Evolutionary conservation across 2,797 vertebrate genomes (phyloP), one percentile per base, ranked within the genome.

Genomic region (Margarornis squamiger): DNA sequence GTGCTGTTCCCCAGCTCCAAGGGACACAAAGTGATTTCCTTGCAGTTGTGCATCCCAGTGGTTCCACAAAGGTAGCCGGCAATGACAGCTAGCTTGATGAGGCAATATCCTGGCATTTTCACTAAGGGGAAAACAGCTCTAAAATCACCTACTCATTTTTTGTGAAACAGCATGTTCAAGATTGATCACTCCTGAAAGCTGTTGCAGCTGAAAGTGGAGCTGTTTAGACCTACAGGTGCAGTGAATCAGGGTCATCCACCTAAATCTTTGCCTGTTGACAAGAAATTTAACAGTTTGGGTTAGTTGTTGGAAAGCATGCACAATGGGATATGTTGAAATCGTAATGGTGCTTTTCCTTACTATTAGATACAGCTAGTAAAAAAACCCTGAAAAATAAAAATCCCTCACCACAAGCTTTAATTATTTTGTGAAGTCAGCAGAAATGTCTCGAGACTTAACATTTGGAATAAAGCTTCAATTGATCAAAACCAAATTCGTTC

Each of bases 111-210:
- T 91, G 80, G 32, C 38, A 29, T 89, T 89, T 70, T 85, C 71
- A 52, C 86, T 12, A 12, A 21, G 77, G 86, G 79, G 74, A 84
- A 86, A 88, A 45, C 46, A 79, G 80, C 67, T 86, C 93, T 78
- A 55, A 54, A 78, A 78, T 70, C 77, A 82, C 71, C 67, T 16
- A 16, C 58, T 38, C 76, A n/a, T 92, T 93, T 82, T 79, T 24
- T 87, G 92, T 82, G 89, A 85, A 91, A 76, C 72, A 83, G 6
- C 71, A 9, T 10, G 39, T 38, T 87, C 59, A 38, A 48, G 89
- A 92, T 73, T 45, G 89, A 93, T 93, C 57, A 27, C 85, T 88
- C 70, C 41, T 93, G 75, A 85, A 92, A 90, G 86, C 39, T 82
- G 71, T 17, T 89, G 87, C 89, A 89, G 87, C 78, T 93, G 77